These are phyloP conservation scores for Lithophane semibrunnea DNA, from an alignment of 2,888 invertebrate genomes.

Conservation along the genomic window DNA sequence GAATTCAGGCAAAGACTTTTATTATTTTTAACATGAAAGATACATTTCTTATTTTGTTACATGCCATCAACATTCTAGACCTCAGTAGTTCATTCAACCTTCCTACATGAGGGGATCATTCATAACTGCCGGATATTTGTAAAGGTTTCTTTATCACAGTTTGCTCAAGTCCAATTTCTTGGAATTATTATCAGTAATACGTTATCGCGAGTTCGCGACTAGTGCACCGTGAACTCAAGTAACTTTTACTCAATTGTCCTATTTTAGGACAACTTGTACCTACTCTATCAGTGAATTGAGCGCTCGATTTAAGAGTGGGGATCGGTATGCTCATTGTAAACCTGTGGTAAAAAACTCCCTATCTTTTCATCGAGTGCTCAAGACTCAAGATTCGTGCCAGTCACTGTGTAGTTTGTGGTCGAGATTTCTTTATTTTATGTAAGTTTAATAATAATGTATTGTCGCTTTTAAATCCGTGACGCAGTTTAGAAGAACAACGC, in stretches of 20 bases:
- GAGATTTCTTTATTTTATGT: not conserved
- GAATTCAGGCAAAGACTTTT: no score
- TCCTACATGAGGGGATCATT: constrained; percentile 46
- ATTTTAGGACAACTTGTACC: constrained; percentile 48
- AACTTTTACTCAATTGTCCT: constrained; percentile 41
- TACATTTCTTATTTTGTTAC: no score
- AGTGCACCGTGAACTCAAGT: constrained; percentile 65
- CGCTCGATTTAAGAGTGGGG: not conserved
- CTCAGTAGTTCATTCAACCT: constrained; percentile 49
- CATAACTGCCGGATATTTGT: constrained; percentile 58
- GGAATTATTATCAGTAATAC: constrained; percentile 79
- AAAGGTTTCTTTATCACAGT: constrained; percentile 71
- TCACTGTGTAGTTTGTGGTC: constrained; percentile 6
- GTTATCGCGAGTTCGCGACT: constrained; percentile 76
- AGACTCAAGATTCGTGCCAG: constrained; percentile 6
- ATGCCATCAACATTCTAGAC: not conserved
- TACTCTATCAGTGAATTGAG: not conserved
- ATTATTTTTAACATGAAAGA: no score
- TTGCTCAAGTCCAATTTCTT: constrained; percentile 73
- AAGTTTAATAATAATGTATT: no score
- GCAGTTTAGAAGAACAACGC: no score
- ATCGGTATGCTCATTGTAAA: not conserved
- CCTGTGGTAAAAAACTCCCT: constrained; percentile 1
- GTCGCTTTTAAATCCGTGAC: no score
- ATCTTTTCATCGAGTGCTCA: not conserved